phyloP scores from a whole-genome alignment of 2,888 invertebrate genomes.

The Zygothrica quintamaculata region DNA sequence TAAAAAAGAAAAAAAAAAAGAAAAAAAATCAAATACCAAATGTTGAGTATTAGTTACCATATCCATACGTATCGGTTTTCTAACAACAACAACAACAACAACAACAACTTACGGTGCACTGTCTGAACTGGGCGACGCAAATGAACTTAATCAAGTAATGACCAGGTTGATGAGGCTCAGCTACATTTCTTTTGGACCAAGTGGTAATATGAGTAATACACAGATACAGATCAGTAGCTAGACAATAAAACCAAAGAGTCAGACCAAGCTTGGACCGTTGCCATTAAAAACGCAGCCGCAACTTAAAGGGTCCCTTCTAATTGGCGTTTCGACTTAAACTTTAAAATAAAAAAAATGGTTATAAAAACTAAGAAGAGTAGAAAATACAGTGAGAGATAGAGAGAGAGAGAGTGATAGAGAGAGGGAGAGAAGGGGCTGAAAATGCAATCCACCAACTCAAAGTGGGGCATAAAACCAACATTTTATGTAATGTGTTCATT shows the following conservation, averaged over 20 bases:
- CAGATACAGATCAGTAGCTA: constrained; percentile 76
- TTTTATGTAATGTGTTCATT: constrained; percentile 78
- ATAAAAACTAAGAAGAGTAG: no score
- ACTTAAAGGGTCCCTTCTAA: constrained; percentile 61
- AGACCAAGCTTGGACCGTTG: constrained; percentile 53
- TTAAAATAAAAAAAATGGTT: constrained; percentile 18
- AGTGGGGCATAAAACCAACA: constrained; percentile 74
- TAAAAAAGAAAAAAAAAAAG: no score
- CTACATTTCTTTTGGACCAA: constrained; percentile 59
- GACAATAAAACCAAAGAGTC: constrained; percentile 67
- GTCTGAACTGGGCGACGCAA: constrained; percentile 50
- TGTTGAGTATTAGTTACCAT: constrained; percentile 49
- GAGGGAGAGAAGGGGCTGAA: no score
- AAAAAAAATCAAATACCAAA: no score
- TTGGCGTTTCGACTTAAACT: constrained; percentile 56
- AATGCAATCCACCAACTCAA: constrained; percentile 35
- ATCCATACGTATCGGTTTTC: constrained; percentile 62
- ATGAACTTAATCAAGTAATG: constrained; percentile 78
- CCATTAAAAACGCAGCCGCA: constrained; percentile 60
- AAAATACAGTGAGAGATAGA: no score
- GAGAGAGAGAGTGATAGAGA: no score
- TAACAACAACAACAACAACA: no score
- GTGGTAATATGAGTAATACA: constrained; percentile 69
- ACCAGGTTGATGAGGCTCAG: constrained; percentile 68
- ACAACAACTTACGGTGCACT: constrained; percentile 14